Evolutionary conservation across 2,888 invertebrate genomes (phyloP), one percentile per base, ranked within the genome.

Genomic region (Drosophila leonis): DNA sequence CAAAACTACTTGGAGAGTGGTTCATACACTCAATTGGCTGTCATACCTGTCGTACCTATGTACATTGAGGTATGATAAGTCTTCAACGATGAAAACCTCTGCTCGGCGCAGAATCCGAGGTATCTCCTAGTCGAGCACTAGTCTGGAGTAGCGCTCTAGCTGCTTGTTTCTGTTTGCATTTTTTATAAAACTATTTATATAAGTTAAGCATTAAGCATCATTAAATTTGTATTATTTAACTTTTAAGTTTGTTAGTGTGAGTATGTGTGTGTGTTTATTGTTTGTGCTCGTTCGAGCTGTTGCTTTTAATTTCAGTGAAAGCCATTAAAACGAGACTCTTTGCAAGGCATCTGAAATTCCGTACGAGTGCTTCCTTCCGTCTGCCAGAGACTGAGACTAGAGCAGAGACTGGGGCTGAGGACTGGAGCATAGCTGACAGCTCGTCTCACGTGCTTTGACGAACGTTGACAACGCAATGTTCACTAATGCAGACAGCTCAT

Each of bases 381-480:
- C 7, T 6, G 2, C 18, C 18, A 46, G 48, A 12, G 10, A 52
- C 60, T 37, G 59, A 42, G 29, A 48, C 27, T n/a, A 5, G 44
- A 4, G 44, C 18, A 41, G 41, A 9, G 10, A 44, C 62, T 39
- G 51, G 49, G n/a, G n/a, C 29, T 29, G 29, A 5, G 15, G n/a
- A 46, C 15, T 46, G 27, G 9, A 9, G 46, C 46, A 12, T 13
- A 46, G 46, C 33, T 41, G 67, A 48, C 57, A 65, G 42, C 51
- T 65, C 70, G 52, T 55, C 70, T 44, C 52, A 27, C 24, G 74
- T 64, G 62, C 66, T 57, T 78, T 89, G 88, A 87, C 85, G 90
- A 89, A 66, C 80, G 72, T 54, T 82, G 84, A 88, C 90, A 84
- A 88, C 88, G 82, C 89, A 85, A 85, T 84, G 85, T 82, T 89